Base-by-base conservation (phyloP, 2,797 vertebrate genomes). In the Falco concolor region DNA sequence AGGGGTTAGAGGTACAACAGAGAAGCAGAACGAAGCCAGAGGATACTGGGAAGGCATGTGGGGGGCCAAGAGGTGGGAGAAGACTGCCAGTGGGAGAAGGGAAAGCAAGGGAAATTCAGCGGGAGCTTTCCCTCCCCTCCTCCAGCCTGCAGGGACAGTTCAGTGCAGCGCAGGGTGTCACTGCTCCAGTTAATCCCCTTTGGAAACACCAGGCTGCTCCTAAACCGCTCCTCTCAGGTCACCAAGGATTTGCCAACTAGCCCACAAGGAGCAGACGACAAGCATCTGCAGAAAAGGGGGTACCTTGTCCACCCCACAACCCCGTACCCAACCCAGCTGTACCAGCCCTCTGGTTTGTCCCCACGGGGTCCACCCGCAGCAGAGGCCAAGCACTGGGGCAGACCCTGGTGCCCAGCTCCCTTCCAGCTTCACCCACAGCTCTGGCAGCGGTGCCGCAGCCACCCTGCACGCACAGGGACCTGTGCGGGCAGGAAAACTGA, bases 381-480 rank as follows among this genome's bases (percentile, higher is more conserved):
- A 32, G 61, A 44, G 50, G 27, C 50, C 67, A 23, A 56, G 40
- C 30, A 59, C 17, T 19, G 42, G 42, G 42, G 42, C 23, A 3
- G 57, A 44, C 9, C 7, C 49, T 3, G 0, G n/a, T 40, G 53
- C 36, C 44, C 9, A 0, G 34, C 36, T 7, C 24, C 63, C 54
- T 22, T 57, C 60, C 70, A 86, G 56, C 56, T 53, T 64, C 65
- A 44, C 22, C 30, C 49, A 13, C 76, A 68, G 54, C 54, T 63
- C 65, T 23, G 14, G 49, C 1, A 4, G 27, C 2, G 1, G 52
- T 25, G 30, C 50, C 0, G 0, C 14, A 30, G 38, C 42, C 67
- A 60, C 56, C 17, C 24, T 2, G 0, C 24, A 6, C 0, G 1
- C 1, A 63, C 34, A 34, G 57, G 18, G 56, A 40, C 70, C 56